Conservation (phyloP, 2,797 vertebrate genomes). For the Coracias cyanogaster region DNA sequence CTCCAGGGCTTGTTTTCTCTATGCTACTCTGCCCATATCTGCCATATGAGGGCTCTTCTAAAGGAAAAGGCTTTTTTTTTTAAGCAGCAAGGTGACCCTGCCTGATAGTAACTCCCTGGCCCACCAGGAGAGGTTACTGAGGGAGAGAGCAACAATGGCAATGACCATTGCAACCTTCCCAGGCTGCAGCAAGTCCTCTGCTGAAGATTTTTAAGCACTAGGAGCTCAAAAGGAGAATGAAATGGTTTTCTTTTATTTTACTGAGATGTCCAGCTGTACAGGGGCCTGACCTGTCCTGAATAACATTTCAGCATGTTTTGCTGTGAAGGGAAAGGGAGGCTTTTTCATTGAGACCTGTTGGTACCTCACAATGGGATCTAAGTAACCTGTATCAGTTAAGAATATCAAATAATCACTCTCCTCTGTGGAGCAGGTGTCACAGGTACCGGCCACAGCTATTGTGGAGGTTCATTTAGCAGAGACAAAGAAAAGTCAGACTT, state of each 20-base stretch:
- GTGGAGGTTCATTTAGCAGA: background rate
- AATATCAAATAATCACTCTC: background rate
- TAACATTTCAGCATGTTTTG: background rate
- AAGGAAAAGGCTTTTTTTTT: background rate
- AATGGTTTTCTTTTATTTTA: background rate
- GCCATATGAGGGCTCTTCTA: background rate
- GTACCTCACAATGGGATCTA: fast-evolving
- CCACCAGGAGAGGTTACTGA: background rate
- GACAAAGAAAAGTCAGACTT: too few relatives aligned
- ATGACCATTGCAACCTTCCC: background rate
- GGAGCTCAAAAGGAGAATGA: background rate
- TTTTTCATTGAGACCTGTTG: background rate
- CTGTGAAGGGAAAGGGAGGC: background rate
- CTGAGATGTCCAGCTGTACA: background rate
- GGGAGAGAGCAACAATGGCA: background rate
- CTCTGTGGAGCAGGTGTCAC: background rate
- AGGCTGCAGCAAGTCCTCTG: background rate
- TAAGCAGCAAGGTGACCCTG: background rate
- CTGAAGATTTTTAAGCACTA: background rate
- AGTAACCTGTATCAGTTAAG: too few relatives aligned
- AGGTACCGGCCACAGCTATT: background rate
- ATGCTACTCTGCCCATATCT: fast-evolving
- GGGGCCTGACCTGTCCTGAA: background rate
- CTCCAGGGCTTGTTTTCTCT: background rate
- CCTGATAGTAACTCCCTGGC: background rate